Evolutionary conservation across 2,797 vertebrate genomes (phyloP).

Genomic region (Falco novaeseelandiae): DNA sequence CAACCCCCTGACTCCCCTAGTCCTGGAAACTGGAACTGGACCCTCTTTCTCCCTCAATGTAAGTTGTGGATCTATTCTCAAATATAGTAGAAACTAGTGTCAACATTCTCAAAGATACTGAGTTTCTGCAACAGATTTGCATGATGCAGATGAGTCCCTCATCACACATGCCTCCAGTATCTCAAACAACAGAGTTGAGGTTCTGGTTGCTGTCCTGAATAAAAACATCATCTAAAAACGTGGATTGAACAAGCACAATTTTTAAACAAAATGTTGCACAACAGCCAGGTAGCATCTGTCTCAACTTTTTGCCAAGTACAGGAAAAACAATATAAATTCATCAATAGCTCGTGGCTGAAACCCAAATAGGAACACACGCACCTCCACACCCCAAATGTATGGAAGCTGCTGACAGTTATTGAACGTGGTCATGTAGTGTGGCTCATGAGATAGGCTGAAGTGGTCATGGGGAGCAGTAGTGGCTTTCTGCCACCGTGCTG

Average conservation of each 20-base stretch:
- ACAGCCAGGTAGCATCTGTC: background rate
- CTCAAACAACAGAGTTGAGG: background rate
- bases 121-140: background rate
- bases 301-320: background rate
- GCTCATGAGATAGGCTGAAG: background rate
- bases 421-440: accelerated
- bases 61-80: background rate
- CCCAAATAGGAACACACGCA: too few species aligned
- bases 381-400: accelerated
- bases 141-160: background rate
- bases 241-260: background rate
- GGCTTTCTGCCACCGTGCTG: background rate
- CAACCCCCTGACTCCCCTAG: accelerated
- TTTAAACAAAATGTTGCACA: background rate
- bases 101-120: background rate
- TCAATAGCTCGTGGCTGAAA: background rate
- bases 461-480: background rate
- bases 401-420: background rate
- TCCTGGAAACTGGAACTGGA: background rate
- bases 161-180: background rate
- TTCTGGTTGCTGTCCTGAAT: background rate
- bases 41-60: background rate
- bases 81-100: background rate
- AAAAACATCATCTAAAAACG: background rate
- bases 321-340: background rate